Evolutionary conservation across 2,888 invertebrate genomes (phyloP).

Genomic region (Macrophya annulata): DNA sequence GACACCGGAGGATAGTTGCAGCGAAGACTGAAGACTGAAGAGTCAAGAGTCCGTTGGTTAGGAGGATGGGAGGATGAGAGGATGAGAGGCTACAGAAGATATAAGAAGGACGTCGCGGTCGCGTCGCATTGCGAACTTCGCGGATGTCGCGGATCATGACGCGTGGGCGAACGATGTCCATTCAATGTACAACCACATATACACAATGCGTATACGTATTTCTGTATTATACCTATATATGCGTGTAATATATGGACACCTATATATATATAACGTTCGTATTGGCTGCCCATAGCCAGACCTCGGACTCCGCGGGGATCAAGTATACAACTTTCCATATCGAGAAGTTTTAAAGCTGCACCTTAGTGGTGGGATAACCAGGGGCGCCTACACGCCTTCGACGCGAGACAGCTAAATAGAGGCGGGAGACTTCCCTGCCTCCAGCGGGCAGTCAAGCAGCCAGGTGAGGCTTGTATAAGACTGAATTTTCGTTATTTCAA

Average conservation of each 20-base stretch:
- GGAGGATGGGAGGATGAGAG: neutral
- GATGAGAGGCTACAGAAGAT: neutral
- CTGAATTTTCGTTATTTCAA: constrained; percentile 38
- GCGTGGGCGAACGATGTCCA: constrained; percentile 73
- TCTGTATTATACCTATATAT: neutral
- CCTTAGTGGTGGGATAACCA: constrained; percentile 72
- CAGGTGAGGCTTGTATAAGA: constrained; percentile 27
- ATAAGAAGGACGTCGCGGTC: constrained; percentile 24
- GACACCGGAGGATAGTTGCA: constrained; percentile 62
- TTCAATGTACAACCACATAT: constrained; percentile 59
- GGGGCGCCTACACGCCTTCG: constrained; percentile 66
- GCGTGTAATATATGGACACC: constrained; percentile 26
- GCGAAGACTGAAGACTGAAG: constrained; percentile 12
- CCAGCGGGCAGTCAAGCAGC: constrained; percentile 13
- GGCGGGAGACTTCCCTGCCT: constrained; percentile 51
- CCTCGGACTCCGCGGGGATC: constrained; percentile 65
- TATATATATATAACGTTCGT: constrained; percentile 37
- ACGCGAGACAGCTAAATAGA: constrained; percentile 56
- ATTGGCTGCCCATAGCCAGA: constrained; percentile 51
- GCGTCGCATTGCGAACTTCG: constrained; percentile 15
- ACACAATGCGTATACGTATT: neutral
- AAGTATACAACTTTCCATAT: constrained; percentile 73
- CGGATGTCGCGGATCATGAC: constrained; percentile 60
- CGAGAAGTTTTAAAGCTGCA: constrained; percentile 72
- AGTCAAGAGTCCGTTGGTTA: neutral